phyloP scores from a whole-genome alignment of 2,797 vertebrate species.

The Sebastes itinus region DNA sequence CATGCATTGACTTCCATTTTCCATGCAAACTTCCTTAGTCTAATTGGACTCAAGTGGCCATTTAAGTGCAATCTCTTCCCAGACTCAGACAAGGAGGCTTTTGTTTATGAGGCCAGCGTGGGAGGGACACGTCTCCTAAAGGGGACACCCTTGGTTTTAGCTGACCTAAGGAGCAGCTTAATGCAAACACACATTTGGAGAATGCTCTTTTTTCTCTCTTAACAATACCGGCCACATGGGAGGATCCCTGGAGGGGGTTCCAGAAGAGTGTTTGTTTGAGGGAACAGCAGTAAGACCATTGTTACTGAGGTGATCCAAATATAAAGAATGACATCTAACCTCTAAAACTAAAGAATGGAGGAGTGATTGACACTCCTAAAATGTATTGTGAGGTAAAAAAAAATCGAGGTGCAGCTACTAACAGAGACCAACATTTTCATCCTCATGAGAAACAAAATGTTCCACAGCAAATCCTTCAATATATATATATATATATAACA shows the following conservation, averaged over 20 bases:
- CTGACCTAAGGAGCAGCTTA: constrained; percentile 64
- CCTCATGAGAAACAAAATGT: constrained; percentile 53
- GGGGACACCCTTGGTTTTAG: constrained; percentile 47
- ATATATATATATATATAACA: neutral
- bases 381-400: constrained; percentile 18
- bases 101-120: constrained; percentile 15
- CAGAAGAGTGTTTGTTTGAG: constrained; percentile 77
- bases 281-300: constrained; percentile 63
- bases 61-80: constrained; percentile 28
- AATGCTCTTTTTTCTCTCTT: constrained; percentile 51
- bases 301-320: constrained; percentile 61
- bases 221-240: constrained; percentile 73
- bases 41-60: constrained; percentile 39
- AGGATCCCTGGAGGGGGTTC: constrained; percentile 68
- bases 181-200: constrained; percentile 64
- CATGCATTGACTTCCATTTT: constrained; percentile 41
- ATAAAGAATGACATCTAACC: constrained; percentile 72
- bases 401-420: constrained; percentile 51
- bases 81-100: neutral
- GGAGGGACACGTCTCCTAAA: constrained; percentile 26
- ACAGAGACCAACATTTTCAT: constrained; percentile 30
- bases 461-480: neutral
- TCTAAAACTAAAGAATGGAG: constrained; percentile 42
- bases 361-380: constrained; percentile 60
- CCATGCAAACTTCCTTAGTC: constrained; percentile 24